Evolutionary conservation across 1,140 invertebrate species (phyloP).

Genomic region (Penaeus japonicus): DNA sequence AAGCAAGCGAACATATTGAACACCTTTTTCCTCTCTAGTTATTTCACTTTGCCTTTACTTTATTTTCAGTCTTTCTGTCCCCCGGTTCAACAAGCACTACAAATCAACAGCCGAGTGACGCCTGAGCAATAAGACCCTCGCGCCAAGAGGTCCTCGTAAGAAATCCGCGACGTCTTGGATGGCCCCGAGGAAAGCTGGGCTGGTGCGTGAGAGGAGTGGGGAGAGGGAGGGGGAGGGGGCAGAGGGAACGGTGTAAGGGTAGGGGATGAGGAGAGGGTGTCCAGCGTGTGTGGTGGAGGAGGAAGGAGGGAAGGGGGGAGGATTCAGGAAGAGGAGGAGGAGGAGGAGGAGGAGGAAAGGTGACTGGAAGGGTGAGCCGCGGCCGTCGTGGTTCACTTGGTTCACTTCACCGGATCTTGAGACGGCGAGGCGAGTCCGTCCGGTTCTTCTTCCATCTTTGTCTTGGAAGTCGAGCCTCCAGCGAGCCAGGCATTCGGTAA

Average conservation of each 20-base stretch:
- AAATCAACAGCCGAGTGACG: too few relatives aligned
- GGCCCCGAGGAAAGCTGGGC: too few relatives aligned
- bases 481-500: background rate
- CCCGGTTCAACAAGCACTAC: too few relatives aligned
- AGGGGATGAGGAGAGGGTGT: background rate
- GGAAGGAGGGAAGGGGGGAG: background rate
- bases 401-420: slow-evolving; percentile 1
- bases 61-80: too few relatives aligned
- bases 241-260: background rate
- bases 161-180: too few relatives aligned
- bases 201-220: too few relatives aligned
- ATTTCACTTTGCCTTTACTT: too few relatives aligned
- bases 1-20: slow-evolving; percentile 28
- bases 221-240: background rate
- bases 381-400: background rate
- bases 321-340: background rate
- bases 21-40: too few relatives aligned
- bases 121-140: too few relatives aligned
- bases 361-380: background rate
- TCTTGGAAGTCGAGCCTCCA: background rate
- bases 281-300: background rate
- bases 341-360: background rate
- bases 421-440: background rate
- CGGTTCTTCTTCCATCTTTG: background rate
- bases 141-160: too few relatives aligned